phyloP scores from a whole-genome alignment of 2,797 vertebrate genomes.

The Catharus ustulatus region DNA sequence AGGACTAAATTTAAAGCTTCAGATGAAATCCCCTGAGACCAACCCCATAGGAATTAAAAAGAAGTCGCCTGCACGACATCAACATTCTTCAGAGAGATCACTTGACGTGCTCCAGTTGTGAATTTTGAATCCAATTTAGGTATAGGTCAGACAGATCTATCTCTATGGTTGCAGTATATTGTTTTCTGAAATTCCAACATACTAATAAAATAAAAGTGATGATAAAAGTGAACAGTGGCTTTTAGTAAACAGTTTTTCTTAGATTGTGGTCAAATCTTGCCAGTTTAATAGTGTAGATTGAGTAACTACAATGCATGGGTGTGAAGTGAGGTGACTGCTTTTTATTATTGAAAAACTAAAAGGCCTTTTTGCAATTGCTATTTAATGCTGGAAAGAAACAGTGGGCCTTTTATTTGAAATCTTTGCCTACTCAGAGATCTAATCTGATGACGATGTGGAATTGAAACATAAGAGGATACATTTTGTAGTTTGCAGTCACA shows the following conservation, averaged over 20 bases:
- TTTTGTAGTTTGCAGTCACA: neutral
- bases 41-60: neutral
- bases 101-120: neutral
- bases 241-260: conserved; percentile 2
- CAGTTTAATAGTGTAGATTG: neutral
- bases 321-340: neutral
- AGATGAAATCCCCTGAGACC: neutral
- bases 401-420: neutral
- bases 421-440: neutral
- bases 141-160: conserved; percentile 1
- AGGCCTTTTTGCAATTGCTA: neutral
- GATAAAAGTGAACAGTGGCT: neutral
- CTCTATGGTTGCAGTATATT: neutral
- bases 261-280: neutral
- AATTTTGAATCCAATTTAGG: conserved; percentile 34
- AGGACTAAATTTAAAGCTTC: neutral
- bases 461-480: neutral
- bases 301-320: neutral
- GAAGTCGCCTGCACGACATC: neutral
- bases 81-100: neutral
- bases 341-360: neutral
- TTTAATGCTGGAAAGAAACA: neutral
- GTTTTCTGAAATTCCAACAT: conserved; percentile 39
- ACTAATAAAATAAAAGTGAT: conserved; percentile 9
- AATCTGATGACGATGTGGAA: neutral